Conservation (phyloP, 2,113 vertebrate species). For the Acinonyx jubatus region DNA sequence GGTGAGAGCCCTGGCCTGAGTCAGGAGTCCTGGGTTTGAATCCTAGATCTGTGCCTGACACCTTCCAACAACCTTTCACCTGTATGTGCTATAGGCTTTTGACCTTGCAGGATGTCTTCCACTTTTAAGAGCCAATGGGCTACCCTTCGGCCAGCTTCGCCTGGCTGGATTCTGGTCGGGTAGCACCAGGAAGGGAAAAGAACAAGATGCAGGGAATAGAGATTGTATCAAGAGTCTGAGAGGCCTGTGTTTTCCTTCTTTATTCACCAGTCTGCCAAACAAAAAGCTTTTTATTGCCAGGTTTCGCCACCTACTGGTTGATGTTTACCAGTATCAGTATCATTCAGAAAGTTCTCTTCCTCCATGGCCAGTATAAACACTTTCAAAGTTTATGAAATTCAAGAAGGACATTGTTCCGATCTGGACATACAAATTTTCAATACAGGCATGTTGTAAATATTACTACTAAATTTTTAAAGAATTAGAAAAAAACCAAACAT, state of each 20-base stretch:
- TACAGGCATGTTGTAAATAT: background rate
- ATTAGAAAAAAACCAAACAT: background rate
- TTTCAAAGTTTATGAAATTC: background rate
- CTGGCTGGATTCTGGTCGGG: background rate
- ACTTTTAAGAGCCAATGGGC: background rate
- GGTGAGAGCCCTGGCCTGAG: background rate
- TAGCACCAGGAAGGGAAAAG: background rate
- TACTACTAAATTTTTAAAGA: background rate
- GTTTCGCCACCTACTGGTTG: conserved; percentile 76
- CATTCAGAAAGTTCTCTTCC: background rate
- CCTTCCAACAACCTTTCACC: background rate
- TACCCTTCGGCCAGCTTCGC: background rate
- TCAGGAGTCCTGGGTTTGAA: background rate
- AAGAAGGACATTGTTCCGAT: conserved; percentile 17
- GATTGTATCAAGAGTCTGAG: background rate
- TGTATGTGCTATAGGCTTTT: background rate
- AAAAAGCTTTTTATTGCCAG: conserved; percentile 63
- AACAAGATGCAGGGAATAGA: background rate
- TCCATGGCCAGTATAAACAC: background rate
- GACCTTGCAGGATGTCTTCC: background rate
- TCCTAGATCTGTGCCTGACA: background rate
- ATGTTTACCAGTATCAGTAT: background rate
- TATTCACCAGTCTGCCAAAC: background rate
- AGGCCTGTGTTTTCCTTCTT: conserved; percentile 49
- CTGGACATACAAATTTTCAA: background rate